Base-by-base conservation (phyloP, 2,797 vertebrate species). In the Nyctalus aviator region DNA sequence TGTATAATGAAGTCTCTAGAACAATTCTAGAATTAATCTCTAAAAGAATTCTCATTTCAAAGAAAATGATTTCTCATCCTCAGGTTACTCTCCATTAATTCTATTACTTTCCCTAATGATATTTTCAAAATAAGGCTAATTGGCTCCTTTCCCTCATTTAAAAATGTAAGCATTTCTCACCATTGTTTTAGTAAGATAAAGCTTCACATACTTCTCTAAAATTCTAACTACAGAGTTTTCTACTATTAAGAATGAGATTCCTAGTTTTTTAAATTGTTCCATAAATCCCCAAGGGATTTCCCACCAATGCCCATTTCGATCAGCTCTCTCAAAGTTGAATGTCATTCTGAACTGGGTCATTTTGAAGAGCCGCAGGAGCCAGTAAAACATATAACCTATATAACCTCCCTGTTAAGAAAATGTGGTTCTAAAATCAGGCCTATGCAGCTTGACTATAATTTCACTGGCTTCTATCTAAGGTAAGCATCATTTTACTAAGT, bases 211-310 rank as follows among this genome's bases (percentile, higher is more conserved):
- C 55, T 71, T 88, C 64, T 73, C 41, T 50, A 93, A 93, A 90
- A 86, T 86, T 83, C 44, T 50, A 94, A 89, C 13, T 41, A 57
- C 1, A 53, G 30, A 48, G 25, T 46, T 93, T 92, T 91, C 79
- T 94, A 79, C 93, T 94, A 85, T 87, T 81, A 94, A 73, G 69
- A 97, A 83, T 46, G 3, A 83, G 35, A 84, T 84, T 93, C 46
- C 5, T 66, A 48, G 71, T 41, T 88, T 89, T 88, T 95, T 94
- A 96, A 97, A 98, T 96, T 97, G 88, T 77, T 96, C 82, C 84
- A 86, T 48, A 57, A 91, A 93, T 95, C 90, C 84, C 44, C 59
- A 13, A 85, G 64, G 92, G 81, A 95, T 94, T 92, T 95, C 72
- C 90, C 75, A 82, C 81, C 95, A 95, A 97, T 53, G 76, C 83